Evolutionary conservation across 2,888 invertebrate genomes (phyloP).

Genomic region (Urechis unicinctus): DNA sequence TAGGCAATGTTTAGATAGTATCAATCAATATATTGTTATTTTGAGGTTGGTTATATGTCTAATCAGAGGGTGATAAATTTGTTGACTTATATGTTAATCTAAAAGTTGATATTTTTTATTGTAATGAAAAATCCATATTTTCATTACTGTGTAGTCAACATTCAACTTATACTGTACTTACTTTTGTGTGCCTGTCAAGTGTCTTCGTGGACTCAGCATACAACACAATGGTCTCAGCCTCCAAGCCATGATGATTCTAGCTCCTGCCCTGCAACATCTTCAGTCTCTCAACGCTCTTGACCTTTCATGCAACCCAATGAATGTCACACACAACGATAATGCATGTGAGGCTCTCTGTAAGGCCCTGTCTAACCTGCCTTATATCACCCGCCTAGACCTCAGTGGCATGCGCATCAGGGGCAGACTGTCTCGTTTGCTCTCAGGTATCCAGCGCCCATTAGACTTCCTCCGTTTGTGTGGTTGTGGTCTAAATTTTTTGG

Average conservation of each 20-base stretch:
- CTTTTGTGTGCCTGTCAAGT: constrained; percentile 30
- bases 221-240: constrained; percentile 39
- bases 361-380: constrained; percentile 24
- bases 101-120: background rate
- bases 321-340: constrained; percentile 25
- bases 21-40: too few species aligned
- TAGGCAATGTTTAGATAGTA: too few species aligned
- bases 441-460: constrained; percentile 25
- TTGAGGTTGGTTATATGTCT: too few species aligned
- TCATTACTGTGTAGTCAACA: too few species aligned
- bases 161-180: too few species aligned
- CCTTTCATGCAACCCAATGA: constrained; percentile 40
- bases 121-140: background rate
- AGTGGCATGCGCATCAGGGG: constrained; percentile 39
- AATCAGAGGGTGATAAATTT: too few species aligned
- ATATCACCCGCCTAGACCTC: constrained; percentile 34
- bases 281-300: constrained; percentile 37
- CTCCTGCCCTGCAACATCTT: constrained; percentile 28
- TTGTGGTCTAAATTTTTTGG: constrained; percentile 32
- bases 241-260: constrained; percentile 30
- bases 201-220: constrained; percentile 32
- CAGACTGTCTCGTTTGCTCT: constrained; percentile 28
- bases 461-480: constrained; percentile 34
- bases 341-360: constrained; percentile 18
- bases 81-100: too few species aligned